Conservation (phyloP, 1,140 invertebrate species). For the Dendrolimus punctatus region DNA sequence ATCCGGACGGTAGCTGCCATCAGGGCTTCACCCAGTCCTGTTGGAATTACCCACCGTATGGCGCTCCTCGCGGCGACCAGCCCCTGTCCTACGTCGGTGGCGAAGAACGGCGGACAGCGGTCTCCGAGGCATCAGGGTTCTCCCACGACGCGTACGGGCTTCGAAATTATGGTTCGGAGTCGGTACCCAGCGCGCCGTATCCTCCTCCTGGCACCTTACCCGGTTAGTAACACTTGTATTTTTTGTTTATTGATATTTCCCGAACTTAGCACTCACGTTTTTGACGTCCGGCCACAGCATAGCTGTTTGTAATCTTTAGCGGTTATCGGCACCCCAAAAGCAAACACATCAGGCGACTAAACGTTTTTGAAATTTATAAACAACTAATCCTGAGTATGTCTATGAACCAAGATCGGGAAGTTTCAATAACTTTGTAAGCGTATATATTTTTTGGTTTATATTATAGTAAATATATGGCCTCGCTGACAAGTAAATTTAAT, state of each 20-base stretch:
- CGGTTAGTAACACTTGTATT: conserved; percentile 40
- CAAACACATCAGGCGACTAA: conserved; percentile 35
- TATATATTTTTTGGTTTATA: not conserved
- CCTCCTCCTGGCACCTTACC: conserved; percentile 80
- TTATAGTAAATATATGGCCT: not conserved
- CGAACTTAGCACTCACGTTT: conserved; percentile 31
- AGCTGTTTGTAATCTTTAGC: conserved; percentile 50
- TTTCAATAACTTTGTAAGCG: not conserved
- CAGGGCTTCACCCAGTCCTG: conserved; percentile 84
- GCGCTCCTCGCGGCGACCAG: conserved; percentile 77
- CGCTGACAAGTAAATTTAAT: conserved; percentile 33
- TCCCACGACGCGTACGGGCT: conserved; percentile 84
- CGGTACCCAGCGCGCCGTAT: conserved; percentile 84
- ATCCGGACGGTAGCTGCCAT: conserved; percentile 77
- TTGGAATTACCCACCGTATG: conserved; percentile 79
- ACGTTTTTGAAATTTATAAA: conserved; percentile 58
- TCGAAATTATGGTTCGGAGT: conserved; percentile 82
- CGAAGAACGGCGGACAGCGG: conserved; percentile 79
- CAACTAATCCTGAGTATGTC: conserved; percentile 22
- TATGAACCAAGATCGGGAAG: conserved; percentile 3
- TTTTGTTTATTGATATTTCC: conserved; percentile 4
- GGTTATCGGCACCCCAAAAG: conserved; percentile 36
- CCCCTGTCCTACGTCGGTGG: conserved; percentile 77
- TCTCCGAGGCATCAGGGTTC: conserved; percentile 78
- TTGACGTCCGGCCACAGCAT: conserved; percentile 24